phyloP scores from a whole-genome alignment of 2,888 invertebrate species.

The Phortica magna region DNA sequence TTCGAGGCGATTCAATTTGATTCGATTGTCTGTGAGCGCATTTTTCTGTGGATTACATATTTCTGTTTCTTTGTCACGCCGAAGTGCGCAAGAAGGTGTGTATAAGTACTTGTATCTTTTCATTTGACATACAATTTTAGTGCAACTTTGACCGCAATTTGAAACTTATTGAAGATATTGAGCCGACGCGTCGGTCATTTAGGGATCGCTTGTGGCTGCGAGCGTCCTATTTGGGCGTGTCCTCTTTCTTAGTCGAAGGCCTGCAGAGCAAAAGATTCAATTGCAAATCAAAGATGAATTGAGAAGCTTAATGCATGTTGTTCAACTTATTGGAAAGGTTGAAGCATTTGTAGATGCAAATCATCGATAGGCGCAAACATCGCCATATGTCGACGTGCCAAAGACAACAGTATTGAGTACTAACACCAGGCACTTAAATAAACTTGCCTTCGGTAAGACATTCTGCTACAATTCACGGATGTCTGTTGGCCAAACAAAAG shows the following conservation, averaged over 20 bases:
- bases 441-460: constrained; percentile 49
- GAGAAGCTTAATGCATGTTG: too few relatives aligned
- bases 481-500: constrained; percentile 41
- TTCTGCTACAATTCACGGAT: constrained; percentile 24
- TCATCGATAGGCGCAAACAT: background rate
- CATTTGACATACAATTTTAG: constrained; percentile 5
- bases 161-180: background rate
- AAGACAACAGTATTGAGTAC: background rate
- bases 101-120: constrained; percentile 39
- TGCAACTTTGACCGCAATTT: constrained; percentile 50
- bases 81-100: constrained; percentile 32
- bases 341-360: too few relatives aligned
- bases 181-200: too few relatives aligned
- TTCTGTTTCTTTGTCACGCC: background rate
- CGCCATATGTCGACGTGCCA: constrained; percentile 31
- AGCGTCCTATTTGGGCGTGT: too few relatives aligned
- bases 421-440: constrained; percentile 35
- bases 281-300: too few relatives aligned
- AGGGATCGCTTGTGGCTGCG: too few relatives aligned
- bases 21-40: constrained; percentile 42
- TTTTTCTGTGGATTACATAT: constrained; percentile 59
- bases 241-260: too few relatives aligned
- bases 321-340: too few relatives aligned
- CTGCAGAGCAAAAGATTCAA: too few relatives aligned
- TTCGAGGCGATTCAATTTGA: constrained; percentile 15